phyloP scores from a whole-genome alignment of 2,797 vertebrate species.

The Parambassis ranga region DNA sequence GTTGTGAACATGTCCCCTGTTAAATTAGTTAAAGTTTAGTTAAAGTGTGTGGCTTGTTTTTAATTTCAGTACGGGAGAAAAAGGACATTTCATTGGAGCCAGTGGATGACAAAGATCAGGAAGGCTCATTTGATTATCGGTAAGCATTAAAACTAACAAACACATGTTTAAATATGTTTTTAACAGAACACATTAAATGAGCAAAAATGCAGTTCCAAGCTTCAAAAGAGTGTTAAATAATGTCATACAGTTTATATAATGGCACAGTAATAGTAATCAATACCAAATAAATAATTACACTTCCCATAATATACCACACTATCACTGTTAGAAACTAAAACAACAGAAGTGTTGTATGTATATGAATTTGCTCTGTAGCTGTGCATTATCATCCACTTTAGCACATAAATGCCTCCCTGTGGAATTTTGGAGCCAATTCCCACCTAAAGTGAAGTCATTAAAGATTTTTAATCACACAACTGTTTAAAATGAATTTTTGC shows the following conservation, averaged over 20 bases:
- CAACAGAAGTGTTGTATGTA: background rate
- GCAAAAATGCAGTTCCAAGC: background rate
- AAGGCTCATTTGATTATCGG: conserved; percentile 97
- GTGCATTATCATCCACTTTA: conserved; percentile 19
- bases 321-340: conserved; percentile 4
- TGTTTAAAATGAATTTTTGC: background rate
- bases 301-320: background rate
- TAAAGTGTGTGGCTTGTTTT: background rate
- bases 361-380: conserved; percentile 48
- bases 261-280: conserved; percentile 12
- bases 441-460: no score
- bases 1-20: no score
- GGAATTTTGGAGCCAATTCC: background rate
- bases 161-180: no score
- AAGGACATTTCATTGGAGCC: conserved; percentile 90
- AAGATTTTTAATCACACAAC: background rate
- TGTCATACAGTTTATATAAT: background rate
- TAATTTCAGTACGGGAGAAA: conserved; percentile 88
- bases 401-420: background rate
- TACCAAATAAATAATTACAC: background rate
- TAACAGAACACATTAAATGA: background rate
- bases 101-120: conserved; percentile 91
- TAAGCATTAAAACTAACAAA: conserved; percentile 49
- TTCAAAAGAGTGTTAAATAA: background rate
- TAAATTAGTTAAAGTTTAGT: no score